Evolutionary conservation across 2,797 vertebrate species (phyloP), one percentile per base, ranked within the genome.

Genomic region (Parauchenoglanis ngamensis): DNA sequence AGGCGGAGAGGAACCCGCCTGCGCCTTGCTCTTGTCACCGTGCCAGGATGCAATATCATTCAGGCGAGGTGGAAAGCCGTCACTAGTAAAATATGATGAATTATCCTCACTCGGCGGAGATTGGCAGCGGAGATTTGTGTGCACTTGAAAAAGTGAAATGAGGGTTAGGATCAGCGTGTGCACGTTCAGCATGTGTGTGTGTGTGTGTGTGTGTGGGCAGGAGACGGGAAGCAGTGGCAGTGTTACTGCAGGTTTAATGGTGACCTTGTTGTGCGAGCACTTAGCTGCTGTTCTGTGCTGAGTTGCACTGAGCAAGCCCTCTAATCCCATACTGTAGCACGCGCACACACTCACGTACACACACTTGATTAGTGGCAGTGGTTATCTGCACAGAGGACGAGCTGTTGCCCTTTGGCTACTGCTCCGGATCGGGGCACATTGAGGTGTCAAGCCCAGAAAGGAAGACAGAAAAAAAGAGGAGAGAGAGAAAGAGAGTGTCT

Each of bases 361-460:
- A 94, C 92, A 92, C 93, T 96, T 96, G 96, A 96, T 96, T 96
- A 96, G 95, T 95, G 95, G 94, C 95, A 94, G 94, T 95, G 93
- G 95, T 95, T 96, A 95, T 96, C 89, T 89, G 94, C 91, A 93
- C 94, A 94, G 95, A 96, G 95, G 95, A 95, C 93, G 94, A 93
- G 94, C 92, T 90, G 88, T 94, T 94, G 87, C 94, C 95, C 93
- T 92, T 89, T 93, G 93, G 94, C 93, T 94, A 92, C 95, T 94
- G 95, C 96, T 95, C 92, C 83, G 94, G 94, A 95, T 94, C 94
- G 5, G 91, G 87, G 86, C 94, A 95, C 95, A 93, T 84, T 87
- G 87, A 86, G 87, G 88, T 90, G 90, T 88, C 89, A 88, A 85
- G 65, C 82, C 83, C 31, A 44, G 85, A 72, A 83, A 83, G 83